A percentile compares a stretch with the other conserved stretches of the same genome.
Evolutionary conservation across 2,113 vertebrate species (phyloP).

Genomic region (Ictalurus furcatus): DNA sequence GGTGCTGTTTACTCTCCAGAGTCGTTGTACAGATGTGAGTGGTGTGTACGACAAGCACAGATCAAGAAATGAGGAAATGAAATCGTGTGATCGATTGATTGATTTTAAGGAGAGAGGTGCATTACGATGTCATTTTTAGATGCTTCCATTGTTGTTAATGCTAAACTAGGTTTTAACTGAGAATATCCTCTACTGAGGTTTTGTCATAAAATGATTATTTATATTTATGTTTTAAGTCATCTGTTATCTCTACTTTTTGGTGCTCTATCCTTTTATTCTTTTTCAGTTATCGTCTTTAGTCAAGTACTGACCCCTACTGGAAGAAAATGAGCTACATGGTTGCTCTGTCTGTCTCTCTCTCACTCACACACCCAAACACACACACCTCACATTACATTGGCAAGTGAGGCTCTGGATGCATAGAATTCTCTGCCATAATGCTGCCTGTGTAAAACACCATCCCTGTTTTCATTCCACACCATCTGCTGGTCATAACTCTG

Average conservation of each 20-base stretch:
- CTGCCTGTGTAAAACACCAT: conserved; percentile 8
- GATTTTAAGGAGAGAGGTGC: not conserved
- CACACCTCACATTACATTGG: not conserved
- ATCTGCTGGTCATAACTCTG: not conserved
- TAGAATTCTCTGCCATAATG: conserved; percentile 21
- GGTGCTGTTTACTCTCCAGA: not conserved
- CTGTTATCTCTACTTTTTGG: not conserved
- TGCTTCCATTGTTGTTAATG: not conserved
- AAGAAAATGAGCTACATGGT: not conserved
- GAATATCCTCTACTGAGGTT: not conserved
- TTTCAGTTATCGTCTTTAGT: conserved; percentile 5
- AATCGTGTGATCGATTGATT: not conserved
- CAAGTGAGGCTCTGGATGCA: not conserved
- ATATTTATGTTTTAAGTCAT: not conserved
- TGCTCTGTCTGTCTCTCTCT: not conserved
- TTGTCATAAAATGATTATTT: not conserved
- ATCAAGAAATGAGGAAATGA: not conserved
- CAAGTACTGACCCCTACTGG: conserved; percentile 47
- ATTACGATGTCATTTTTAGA: not conserved
- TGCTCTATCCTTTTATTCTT: not conserved
- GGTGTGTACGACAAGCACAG: not conserved
- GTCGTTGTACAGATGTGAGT: not conserved
- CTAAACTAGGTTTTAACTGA: not conserved
- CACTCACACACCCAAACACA: not conserved
- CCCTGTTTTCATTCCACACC: not conserved